phyloP scores from a whole-genome alignment of 2,797 vertebrate genomes.

The Ctenopoma multispine region DNA sequence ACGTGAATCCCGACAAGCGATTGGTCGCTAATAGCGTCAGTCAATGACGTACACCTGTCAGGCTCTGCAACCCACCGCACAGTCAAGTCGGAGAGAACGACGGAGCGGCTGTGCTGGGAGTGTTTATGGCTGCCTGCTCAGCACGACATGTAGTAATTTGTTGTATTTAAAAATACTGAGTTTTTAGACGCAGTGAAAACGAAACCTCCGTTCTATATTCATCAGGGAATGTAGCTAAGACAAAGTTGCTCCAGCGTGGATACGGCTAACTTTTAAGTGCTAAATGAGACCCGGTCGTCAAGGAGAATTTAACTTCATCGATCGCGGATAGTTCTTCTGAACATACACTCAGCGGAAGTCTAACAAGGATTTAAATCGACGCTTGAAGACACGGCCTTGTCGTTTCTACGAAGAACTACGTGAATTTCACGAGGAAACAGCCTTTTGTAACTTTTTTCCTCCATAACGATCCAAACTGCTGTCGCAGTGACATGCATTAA shows the following conservation, averaged over 20 bases:
- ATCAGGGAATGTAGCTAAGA: neutral
- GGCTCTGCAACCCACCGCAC: conserved; percentile 48
- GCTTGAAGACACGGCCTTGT: conserved; percentile 4
- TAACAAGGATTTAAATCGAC: conserved; percentile 18
- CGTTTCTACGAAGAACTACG: neutral
- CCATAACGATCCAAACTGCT: conserved; percentile 23
- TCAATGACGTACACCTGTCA: conserved; percentile 67
- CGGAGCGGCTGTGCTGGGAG: conserved; percentile 40
- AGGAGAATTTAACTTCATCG: conserved; percentile 67
- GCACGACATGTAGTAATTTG: conserved; percentile 26
- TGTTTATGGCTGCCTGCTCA: conserved; percentile 48
- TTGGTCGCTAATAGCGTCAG: conserved; percentile 64
- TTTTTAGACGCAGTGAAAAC: conserved; percentile 18
- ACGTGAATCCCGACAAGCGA: neutral
- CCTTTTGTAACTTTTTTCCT: conserved; percentile 44
- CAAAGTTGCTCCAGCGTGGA: neutral
- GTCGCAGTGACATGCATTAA: conserved; percentile 23
- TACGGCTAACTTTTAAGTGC: conserved; percentile 57
- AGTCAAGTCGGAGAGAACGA: conserved; percentile 33
- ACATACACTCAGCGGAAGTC: conserved; percentile 51
- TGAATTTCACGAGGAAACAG: neutral
- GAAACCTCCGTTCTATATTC: neutral
- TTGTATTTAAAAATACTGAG: neutral
- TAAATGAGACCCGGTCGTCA: conserved; percentile 38
- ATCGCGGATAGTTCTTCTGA: conserved; percentile 39